Evolutionary conservation across 2,113 vertebrate species (phyloP), one percentile per base, ranked within the genome.

Genomic region (Grantiella picta): DNA sequence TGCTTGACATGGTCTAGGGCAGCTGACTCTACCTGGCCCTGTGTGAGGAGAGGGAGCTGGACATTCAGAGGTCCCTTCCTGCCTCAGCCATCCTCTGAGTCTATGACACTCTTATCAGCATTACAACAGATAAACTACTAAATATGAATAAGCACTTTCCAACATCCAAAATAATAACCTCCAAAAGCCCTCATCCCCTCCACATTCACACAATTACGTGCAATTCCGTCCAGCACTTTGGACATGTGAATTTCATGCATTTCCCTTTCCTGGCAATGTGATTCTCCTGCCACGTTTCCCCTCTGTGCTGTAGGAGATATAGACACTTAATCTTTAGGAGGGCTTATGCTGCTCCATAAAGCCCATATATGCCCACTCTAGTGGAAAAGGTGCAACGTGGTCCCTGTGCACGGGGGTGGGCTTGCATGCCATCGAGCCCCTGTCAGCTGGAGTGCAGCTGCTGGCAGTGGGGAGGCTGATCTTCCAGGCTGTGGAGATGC

Each of bases 371-470:
- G 28, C 21, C 29, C 22, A 16, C 11, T n/a, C 4, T 6, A 29
- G n/a, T 15, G 13, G 29, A 1, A 78, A 44, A 78, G 11, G 6
- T 31, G 21, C 25, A 0, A 0, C 33, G 6, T 11, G 29, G 28
- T 60, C 9, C 36, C 19, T 57, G 45, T 29, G n/a, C n/a, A 53
- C 11, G 29, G 23, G 27, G 15, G 27, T 53, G 24, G 33, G 38
- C 11, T 15, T 60, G 24, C n/a, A 60, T 5, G 21, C 19, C 21
- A 20, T 15, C 0, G 2, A 60, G 25, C 15, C 33, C 7, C 25
- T n/a, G 20, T 12, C 10, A 71, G 24, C 5, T 28, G 18, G 28
- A 68, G 15, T 21, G 29, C 22, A 36, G n/a, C 20, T 61, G 59
- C 36, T 82, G 45, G 35, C 21, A 54, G 29, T 22, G 49, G n/a